These are phyloP conservation scores for Pygocentrus nattereri DNA, from an alignment of 2,797 vertebrate species.

Conservation along the genomic window DNA sequence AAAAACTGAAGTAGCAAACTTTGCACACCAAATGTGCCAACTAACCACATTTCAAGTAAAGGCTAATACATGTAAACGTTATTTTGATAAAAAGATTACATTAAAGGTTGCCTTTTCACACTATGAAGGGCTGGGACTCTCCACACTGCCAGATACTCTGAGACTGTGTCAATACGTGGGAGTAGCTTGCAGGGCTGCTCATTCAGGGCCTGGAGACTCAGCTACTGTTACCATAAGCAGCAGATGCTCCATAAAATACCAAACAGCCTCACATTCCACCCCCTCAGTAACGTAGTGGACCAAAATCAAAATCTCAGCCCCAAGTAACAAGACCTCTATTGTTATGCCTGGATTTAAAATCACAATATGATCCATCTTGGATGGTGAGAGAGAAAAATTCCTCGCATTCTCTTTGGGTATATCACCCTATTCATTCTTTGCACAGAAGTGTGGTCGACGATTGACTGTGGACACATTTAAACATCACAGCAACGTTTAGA, in stretches of 20 bases:
- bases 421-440: neutral
- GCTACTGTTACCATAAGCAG: slow-evolving; percentile 49
- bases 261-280: slow-evolving; percentile 32
- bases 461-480: slow-evolving; percentile 10
- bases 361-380: slow-evolving; percentile 43
- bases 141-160: slow-evolving; percentile 12
- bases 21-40: neutral
- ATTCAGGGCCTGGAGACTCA: slow-evolving; percentile 15
- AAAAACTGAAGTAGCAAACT: too few relatives aligned
- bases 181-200: slow-evolving; percentile 42
- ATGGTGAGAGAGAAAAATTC: slow-evolving; percentile 16
- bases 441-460: slow-evolving; percentile 8
- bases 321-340: slow-evolving; percentile 47
- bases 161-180: slow-evolving; percentile 7
- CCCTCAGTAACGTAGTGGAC: slow-evolving; percentile 12
- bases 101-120: neutral
- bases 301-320: slow-evolving; percentile 30
- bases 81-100: neutral
- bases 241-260: slow-evolving; percentile 54
- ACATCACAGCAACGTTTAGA: neutral
- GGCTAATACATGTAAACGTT: too few relatives aligned
- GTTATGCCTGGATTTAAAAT: slow-evolving; percentile 48
- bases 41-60: neutral
- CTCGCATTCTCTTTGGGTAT: slow-evolving; percentile 1
- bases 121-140: slow-evolving; percentile 22